Conservation (phyloP, 2,888 invertebrate genomes). For the Ligdia adustata region DNA sequence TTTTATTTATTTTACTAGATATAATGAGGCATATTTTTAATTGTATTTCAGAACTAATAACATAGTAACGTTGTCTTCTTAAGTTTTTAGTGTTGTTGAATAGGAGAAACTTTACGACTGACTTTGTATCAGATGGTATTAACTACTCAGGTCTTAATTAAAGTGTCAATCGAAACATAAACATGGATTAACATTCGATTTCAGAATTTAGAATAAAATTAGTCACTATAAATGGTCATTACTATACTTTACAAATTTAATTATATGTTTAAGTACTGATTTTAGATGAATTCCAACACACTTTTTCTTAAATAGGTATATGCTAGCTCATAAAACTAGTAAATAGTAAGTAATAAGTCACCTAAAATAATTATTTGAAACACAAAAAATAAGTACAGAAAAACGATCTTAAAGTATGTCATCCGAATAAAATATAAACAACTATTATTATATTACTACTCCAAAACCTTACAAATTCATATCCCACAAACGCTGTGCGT, state of each 20-base stretch:
- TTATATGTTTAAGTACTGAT: no score
- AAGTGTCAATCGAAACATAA: conserved; percentile 8
- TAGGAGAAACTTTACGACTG: conserved; percentile 16
- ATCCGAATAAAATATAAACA: no score
- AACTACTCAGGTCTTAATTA: conserved; percentile 22
- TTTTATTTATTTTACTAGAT: conserved; percentile 33
- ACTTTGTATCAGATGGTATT: conserved; percentile 8
- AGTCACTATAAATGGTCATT: no score
- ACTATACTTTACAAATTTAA: no score
- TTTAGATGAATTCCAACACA: no score
- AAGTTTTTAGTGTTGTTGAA: conserved; percentile 19
- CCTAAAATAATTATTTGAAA: no score
- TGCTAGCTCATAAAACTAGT: no score
- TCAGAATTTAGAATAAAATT: no score
- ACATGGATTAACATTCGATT: not conserved
- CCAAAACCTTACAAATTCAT: not conserved
- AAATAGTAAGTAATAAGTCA: no score
- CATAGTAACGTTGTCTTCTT: conserved; percentile 25
- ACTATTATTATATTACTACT: not conserved
- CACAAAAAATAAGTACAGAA: no score
- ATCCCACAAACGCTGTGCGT: conserved; percentile 5
- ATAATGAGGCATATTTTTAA: conserved; percentile 29
- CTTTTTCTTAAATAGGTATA: no score
- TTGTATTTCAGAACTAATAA: conserved; percentile 24
- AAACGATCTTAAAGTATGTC: no score